Base-by-base conservation (phyloP, 2,797 vertebrate species). In the Muraenolepis orangiensis region DNA sequence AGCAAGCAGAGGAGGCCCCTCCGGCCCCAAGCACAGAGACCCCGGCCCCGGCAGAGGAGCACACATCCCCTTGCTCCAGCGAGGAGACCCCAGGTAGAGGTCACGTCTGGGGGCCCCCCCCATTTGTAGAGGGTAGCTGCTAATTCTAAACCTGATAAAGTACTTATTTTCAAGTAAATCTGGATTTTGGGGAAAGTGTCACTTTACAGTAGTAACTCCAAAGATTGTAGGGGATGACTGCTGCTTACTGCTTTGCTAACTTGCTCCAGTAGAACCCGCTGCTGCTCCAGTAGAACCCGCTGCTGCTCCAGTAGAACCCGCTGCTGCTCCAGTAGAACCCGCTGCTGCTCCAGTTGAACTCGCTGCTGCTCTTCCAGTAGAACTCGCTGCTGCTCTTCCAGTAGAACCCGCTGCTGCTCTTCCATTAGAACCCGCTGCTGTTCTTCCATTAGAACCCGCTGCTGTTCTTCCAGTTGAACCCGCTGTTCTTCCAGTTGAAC, bases 161-260 rank as follows among this genome's bases (percentile, higher is more conserved):
- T 14, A 20, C 51, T 61, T n/a, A n/a, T n/a, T n/a, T n/a, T n/a
- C n/a, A n/a, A n/a, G n/a, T n/a, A n/a, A n/a, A n/a, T n/a, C n/a
- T n/a, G n/a, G n/a, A n/a, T n/a, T 64, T 64, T 1, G 61, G 61
- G 20, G 12, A 61, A 61, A 20, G 57, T 61, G 18, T 61, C 18
- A 61, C 2, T 26, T n/a, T 1, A 61, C 6, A 5, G 36, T 38
- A 38, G 3, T 4, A 40, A 40, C 38, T 2, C 12, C 2, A 10
- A 12, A 38, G 36, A 38, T 10, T 6, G 4, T 16, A 42, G 36
- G 11, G 36, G 6, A 38, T 38, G 40, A 42, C 40, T 2, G 40
- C 40, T 42, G 40, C 12, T 74, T 66, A 69, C 70, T 88, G 46
- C 77, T 80, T 1, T 74, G 67, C 68, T 78, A 75, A 23, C 80